phyloP scores from a whole-genome alignment of 2,113 vertebrate species.

The Motacilla alba region DNA sequence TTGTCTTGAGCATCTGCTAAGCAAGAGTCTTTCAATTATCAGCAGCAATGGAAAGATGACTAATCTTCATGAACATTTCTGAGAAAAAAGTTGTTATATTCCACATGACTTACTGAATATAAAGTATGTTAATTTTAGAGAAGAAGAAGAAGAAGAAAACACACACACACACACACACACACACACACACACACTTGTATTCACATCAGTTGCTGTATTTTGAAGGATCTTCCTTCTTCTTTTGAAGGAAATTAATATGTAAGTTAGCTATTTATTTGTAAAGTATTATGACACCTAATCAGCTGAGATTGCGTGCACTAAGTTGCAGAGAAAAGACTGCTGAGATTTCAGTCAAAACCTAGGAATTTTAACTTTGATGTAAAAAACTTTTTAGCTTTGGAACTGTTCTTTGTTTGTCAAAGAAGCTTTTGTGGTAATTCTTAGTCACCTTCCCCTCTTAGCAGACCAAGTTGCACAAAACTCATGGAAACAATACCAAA shows the following conservation, averaged over 20 bases:
- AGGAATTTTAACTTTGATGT: not conserved
- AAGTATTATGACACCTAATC: not conserved
- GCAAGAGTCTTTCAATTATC: not conserved
- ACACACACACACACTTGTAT: not conserved
- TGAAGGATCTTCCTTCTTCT: not conserved
- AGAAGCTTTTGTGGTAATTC: not conserved
- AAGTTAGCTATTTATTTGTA: not conserved
- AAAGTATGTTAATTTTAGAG: not conserved
- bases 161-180: accelerated
- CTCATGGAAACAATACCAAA: not conserved
- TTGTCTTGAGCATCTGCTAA: not conserved
- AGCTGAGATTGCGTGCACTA: not conserved
- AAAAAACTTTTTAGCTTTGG: not conserved
- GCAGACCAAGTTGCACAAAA: not conserved
- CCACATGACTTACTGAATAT: not conserved
- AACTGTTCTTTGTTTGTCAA: not conserved
- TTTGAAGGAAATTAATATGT: not conserved
- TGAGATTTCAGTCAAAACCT: not conserved
- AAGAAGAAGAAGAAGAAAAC: not conserved
- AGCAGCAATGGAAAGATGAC: not conserved
- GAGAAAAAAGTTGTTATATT: not conserved
- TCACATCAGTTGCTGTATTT: not conserved
- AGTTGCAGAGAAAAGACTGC: not conserved
- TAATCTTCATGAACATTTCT: not conserved
- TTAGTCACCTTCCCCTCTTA: not conserved